Evolutionary conservation across 1,140 invertebrate genomes (phyloP).

Genomic region (Luehdorfia chinensis): DNA sequence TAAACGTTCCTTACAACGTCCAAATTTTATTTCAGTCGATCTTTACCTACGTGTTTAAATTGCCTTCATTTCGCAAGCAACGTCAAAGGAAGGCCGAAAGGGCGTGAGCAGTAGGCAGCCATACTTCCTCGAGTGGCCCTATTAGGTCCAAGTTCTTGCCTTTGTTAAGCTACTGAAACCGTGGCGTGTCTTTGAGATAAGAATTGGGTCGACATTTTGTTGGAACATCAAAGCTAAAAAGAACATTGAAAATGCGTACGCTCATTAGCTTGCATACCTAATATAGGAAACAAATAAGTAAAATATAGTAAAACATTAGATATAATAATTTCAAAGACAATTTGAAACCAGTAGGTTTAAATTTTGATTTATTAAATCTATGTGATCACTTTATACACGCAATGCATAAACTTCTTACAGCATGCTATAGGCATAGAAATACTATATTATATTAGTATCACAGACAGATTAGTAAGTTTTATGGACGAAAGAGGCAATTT

Average conservation of each 20-base stretch:
- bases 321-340: too few species aligned
- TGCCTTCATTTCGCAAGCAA: constrained; percentile 50
- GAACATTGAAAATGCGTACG: too few species aligned
- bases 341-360: too few species aligned
- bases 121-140: constrained; percentile 53
- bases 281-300: too few species aligned
- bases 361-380: too few species aligned
- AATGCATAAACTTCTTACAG: too few species aligned
- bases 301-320: too few species aligned
- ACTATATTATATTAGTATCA: too few species aligned
- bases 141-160: constrained; percentile 59
- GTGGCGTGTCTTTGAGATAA: constrained; percentile 64
- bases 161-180: constrained; percentile 45
- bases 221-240: constrained; percentile 46
- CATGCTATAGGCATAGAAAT: too few species aligned
- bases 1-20: constrained; percentile 1
- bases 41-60: constrained; percentile 43
- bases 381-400: constrained; percentile 17
- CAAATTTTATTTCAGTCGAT: constrained; percentile 16
- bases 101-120: constrained; percentile 35
- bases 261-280: too few species aligned
- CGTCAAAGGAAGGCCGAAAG: constrained; percentile 47
- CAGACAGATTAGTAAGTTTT: too few species aligned
- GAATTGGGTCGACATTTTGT: constrained; percentile 56
- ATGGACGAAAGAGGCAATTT: too few species aligned